Conservation (phyloP, 2,888 invertebrate genomes). For the Eristalis arbustorum region DNA sequence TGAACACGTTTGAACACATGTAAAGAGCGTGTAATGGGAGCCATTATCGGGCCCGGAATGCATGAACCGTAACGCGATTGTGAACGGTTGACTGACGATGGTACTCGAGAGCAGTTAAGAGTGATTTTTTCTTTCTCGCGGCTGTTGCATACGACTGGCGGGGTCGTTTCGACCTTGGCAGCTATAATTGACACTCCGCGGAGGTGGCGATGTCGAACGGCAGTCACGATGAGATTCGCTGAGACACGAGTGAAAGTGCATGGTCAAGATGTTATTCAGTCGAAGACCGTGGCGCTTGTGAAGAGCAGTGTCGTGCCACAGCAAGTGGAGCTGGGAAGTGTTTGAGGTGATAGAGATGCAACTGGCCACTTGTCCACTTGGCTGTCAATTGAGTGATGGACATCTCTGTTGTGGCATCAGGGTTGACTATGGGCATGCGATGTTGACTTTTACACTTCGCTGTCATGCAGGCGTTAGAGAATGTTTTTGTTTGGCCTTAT, state of each 20-base stretch:
- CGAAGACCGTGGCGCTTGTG: background rate
- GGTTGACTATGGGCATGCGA: background rate
- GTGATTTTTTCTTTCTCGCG: background rate
- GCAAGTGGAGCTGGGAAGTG: background rate
- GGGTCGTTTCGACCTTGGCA: conserved; percentile 7
- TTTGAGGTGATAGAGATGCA: background rate
- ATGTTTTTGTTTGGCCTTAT: too few relatives aligned
- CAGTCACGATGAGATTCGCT: background rate
- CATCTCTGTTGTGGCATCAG: background rate
- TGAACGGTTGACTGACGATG: conserved; percentile 2
- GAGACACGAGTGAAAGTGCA: background rate
- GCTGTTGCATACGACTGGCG: conserved; percentile 2
- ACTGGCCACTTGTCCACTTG: background rate
- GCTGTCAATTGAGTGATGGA: background rate
- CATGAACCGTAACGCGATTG: conserved; percentile 31
- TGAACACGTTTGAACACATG: background rate
- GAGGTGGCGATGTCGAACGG: background rate
- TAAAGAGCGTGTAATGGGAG: conserved; percentile 19
- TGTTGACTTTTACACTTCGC: background rate
- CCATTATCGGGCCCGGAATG: conserved; percentile 14
- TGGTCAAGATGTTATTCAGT: background rate
- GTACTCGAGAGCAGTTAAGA: background rate
- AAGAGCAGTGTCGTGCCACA: background rate
- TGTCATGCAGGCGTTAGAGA: background rate
- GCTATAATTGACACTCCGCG: conserved; percentile 21